Base-by-base conservation (phyloP, 2,113 vertebrate genomes). In the Indri indri region DNA sequence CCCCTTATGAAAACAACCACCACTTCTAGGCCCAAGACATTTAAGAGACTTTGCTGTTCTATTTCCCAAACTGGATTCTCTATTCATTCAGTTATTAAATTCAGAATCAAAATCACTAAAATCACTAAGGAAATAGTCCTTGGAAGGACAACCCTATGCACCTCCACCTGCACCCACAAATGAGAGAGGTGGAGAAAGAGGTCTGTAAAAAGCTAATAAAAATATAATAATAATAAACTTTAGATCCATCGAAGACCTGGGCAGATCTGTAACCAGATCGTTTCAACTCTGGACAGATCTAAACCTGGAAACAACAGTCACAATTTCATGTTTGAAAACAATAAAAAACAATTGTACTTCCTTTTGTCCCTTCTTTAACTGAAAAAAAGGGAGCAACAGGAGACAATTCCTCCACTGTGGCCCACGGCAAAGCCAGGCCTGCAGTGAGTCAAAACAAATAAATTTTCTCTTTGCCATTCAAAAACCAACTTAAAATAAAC, bases 1-100 rank as follows among this genome's bases (percentile, higher is more conserved):
- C 96, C 97, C 96, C 97, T 96, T 97, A 94, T 47, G 57, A 96
- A 98, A 89, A 96, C 89, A 68, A 87, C 68, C 61, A 92, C 68
- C 23, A 82, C 30, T 30, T 91, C 66, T 88, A 92, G 70, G 85
- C 71, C 94, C 93, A 79, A 95, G 18, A 20, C 32, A 70, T 81
- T 40, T 86, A 93, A 88, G 94, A 88, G 91, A 98, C 92, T 97
- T 97, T 96, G 90, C 87, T 93, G 76, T 89, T 97, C 87, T 61
- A 90, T 59, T 85, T 80, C 16, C 47, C 77, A 95, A 70, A 97
- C n/a, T 93, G 90, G 97, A 27, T 76, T 89, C 18, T 89, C 45
- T 98, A 0, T 37, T 91, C 37, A 84, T 87, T 63, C 87, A 37
- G 68, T n/a, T 74, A 65, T 50, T 74, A 91, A 91, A 94, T 74